Base-by-base conservation (phyloP, 2,888 invertebrate genomes). In the Parelbella ahira region DNA sequence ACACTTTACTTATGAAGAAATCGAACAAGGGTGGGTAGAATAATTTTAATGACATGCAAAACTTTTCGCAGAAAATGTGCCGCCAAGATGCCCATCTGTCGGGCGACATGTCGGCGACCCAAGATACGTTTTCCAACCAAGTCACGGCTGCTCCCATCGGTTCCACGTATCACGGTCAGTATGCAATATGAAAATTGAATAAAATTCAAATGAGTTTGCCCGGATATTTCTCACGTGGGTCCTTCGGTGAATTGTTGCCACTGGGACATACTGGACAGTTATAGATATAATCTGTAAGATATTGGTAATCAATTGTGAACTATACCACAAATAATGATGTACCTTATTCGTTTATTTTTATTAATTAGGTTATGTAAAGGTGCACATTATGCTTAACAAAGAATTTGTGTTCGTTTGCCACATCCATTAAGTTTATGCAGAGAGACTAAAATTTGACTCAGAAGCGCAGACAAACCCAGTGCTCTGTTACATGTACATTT, bases 141-240 rank as follows among this genome's bases (percentile, higher is more conserved):
- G 77, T 80, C 80, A 80, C 79, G 72, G 66, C 47, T 33, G 38
- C 60, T 23, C 49, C 63, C 62, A 63, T 76, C 63, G 68, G 69
- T 77, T 82, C 84, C 64, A 63, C 80, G 78, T 84, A 82, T 76
- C 71, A 66, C 71, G 84, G 86, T 86, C 69, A 84, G 86, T 82
- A 78, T 69, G 65, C 68, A 66, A 62, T 68, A 68, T 72, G 68
- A 70, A 75, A 41, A 70, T 63, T 55, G 54, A 58, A 50, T 51
- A 50, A 53, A 50, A 55, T 55, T 54, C 48, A 58, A 55, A 56
- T 55, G 46, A 51, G 47, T 39, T 12, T 30, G 48, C 28, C 49
- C 45, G 42, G 49, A 44, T 50, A 51, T 50, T 53, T 56, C 54
- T 53, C 51, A 54, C 55, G 41, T 51, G 49, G 37, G 32, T 20